Percentiles rank a stretch among this genome's conserved stretches.
Conservation (phyloP, 2,797 vertebrate genomes). For the Danio albolineatus region DNA sequence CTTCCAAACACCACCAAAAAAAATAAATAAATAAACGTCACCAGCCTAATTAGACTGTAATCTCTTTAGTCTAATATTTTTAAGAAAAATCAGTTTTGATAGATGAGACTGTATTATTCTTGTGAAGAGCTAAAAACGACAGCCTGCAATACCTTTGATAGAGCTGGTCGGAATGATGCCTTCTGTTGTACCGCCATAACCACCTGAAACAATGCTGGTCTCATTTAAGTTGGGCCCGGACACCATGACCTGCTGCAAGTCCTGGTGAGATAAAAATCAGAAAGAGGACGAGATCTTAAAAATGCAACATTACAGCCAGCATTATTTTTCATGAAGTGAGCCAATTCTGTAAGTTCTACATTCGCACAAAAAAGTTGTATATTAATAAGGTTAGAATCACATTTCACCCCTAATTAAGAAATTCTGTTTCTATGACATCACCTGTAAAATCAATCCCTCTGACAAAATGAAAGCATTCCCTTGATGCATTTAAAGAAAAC, state of each 20-base stretch:
- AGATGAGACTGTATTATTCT: not conserved
- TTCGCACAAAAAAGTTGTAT: not conserved
- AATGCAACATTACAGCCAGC: not conserved
- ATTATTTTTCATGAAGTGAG: not conserved
- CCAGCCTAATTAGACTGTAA: not conserved
- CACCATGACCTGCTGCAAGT: constrained; percentile 97
- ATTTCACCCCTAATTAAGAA: not conserved
- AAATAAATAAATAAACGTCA: not conserved
- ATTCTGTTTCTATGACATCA: not conserved
- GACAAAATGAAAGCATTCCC: not conserved
- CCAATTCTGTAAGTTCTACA: not conserved
- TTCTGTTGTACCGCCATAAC: constrained; percentile 92
- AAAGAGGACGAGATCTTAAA: not conserved
- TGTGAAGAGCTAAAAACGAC: not conserved
- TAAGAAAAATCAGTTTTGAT: not conserved
- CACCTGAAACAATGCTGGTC: constrained; percentile 95
- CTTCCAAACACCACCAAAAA: not conserved
- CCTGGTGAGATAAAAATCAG: constrained; percentile 74
- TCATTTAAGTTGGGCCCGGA: constrained; percentile 96
- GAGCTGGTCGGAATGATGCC: constrained; percentile 89
- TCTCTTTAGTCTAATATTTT: not conserved
- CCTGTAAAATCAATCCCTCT: not conserved
- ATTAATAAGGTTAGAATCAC: constrained; percentile 13
- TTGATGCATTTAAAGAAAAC: constrained; percentile 11
- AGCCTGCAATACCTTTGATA: constrained; percentile 82